Conservation (phyloP, 2,888 invertebrate species). For the Synanthedon andrenaeformis region DNA sequence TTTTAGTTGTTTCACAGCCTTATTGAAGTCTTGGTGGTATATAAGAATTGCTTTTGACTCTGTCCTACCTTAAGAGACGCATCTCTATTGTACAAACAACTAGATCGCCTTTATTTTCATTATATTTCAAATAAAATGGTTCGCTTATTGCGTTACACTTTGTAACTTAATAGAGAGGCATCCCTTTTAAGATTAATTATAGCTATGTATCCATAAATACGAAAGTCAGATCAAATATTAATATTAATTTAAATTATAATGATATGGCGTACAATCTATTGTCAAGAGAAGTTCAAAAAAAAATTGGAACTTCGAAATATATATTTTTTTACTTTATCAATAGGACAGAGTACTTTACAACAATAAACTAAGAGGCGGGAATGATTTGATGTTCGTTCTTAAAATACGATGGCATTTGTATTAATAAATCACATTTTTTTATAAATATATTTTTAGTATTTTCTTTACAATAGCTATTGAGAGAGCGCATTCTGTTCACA, state of each 20-base stretch:
- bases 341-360: constrained; percentile 37
- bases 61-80: constrained; percentile 22
- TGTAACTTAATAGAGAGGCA: background rate
- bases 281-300: no score
- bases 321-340: no score
- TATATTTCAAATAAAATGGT: no score
- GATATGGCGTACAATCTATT: no score
- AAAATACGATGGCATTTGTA: constrained; percentile 26
- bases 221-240: no score
- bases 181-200: background rate
- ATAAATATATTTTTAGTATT: constrained; percentile 15
- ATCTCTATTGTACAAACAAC: background rate
- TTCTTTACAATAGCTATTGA: constrained; percentile 1
- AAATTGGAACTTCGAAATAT: no score
- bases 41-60: constrained; percentile 30
- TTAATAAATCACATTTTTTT: constrained; percentile 26
- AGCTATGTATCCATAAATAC: no score
- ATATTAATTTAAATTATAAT: no score
- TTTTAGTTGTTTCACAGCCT: constrained; percentile 63
- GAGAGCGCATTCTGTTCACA: background rate
- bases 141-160: background rate
- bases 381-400: constrained; percentile 27
- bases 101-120: no score
- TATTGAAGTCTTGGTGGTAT: constrained; percentile 54
- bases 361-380: constrained; percentile 40